Base-by-base conservation (phyloP, 2,113 vertebrate species). In the Festucalex cinctus region DNA sequence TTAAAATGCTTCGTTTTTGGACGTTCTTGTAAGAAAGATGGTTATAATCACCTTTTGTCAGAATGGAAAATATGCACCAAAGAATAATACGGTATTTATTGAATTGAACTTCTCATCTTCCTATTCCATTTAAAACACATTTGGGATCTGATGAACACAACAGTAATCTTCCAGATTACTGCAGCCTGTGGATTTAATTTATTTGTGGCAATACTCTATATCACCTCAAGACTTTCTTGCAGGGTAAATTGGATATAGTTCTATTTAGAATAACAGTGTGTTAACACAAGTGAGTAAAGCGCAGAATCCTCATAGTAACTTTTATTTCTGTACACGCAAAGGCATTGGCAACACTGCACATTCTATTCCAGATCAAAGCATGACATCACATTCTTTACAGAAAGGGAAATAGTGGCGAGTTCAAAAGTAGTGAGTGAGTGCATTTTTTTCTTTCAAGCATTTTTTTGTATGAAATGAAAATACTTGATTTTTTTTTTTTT, bases 81-180 rank as follows among this genome's bases (percentile, higher is more conserved):
- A 61, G 69, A 91, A 88, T 74, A 84, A 88, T 90, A 90, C 67
- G 51, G 76, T 85, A 73, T 88, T 83, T 83, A 88, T 91, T 92
- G 86, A 86, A 89, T 88, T 85, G 82, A 82, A 77, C 85, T 85
- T 32, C 28, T 32, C 77, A 88, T 86, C 75, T 80, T 69, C 83
- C 80, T 82, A 61, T 77, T 75, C 70, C 61, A 64, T 78, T 72
- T 79, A 63, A 85, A 82, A 89, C 77, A 86, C 78, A 46, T 46
- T 80, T 85, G 74, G 77, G 88, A 89, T 77, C 83, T 84, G 84
- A 86, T 84, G 44, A 46, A 46, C 44, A 46, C 7, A 20, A 46
- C 17, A 19, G 17, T 81, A n/a, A 76, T 75, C 80, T 77, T 66
- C 81, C 63, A 76, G 85, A 76, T 79, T 77, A 5, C 48, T 10